Evolutionary conservation across 2,888 invertebrate genomes (phyloP), one percentile per base, ranked within the genome.

Genomic region (Andrena marginata): DNA sequence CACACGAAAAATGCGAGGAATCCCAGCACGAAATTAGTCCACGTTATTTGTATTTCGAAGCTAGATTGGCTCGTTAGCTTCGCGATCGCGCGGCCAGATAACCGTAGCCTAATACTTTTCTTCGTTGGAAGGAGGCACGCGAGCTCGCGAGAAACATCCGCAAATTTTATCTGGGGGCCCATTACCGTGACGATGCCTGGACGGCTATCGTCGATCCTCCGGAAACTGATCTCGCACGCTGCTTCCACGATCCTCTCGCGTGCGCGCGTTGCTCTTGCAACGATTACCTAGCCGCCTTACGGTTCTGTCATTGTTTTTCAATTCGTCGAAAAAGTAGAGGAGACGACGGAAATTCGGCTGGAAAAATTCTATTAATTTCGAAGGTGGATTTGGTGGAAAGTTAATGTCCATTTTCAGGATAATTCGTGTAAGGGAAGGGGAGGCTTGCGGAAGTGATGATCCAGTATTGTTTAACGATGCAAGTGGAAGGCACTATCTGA

Each of bases 51-150:
- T 73, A 82, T 84, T 82, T 86, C 59, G 69, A 80, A 64, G 71
- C 10, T 63, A 63, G 63, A 65, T 73, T 60, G 73, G 72, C 77
- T 87, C 74, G 86, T 87, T 87, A 87, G 76, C 35, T 60, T 49
- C 56, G 71, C 76, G 85, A 87, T 86, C 85, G 82, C 77, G 48
- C 67, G 65, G 67, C 7, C 49, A 71, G 86, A 87, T 86, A 82
- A 56, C 65, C 70, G 33, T 71, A 65, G 75, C n/a, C 69, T 80
- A 86, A 84, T 80, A 71, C 71, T 79, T 83, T 68, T 75, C 81
- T 72, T 80, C 65, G 77, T 62, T 13, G 73, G 75, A 72, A 80
- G 23, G 64, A 76, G 69, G 82, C 86, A 86, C 85, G 85, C 85
- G 64, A 83, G 54, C 72, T 79, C 56, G 64, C 60, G 42, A 76